Conservation (phyloP, 2,888 invertebrate species). For the Phrixothrix hirtus region DNA sequence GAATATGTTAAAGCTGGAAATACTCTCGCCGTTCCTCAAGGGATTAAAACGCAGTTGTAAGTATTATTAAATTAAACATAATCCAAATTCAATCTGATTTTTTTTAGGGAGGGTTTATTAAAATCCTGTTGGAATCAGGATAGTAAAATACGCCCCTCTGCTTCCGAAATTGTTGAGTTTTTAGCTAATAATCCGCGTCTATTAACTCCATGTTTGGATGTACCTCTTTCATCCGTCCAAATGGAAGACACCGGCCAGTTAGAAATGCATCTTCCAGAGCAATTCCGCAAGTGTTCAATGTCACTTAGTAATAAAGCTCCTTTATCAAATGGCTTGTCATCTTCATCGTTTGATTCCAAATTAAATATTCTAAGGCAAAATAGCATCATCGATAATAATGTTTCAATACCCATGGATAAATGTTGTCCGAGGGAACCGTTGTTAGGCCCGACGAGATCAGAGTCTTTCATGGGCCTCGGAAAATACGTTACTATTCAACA, state of each 20-base stretch:
- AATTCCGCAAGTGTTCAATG: slow-evolving; percentile 55
- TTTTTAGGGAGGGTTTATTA: slow-evolving; percentile 71
- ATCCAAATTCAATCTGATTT: slow-evolving; percentile 2
- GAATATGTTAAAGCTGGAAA: slow-evolving; percentile 78
- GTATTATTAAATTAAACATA: slow-evolving; percentile 50
- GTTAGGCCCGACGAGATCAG: slow-evolving; percentile 41
- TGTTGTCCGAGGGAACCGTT: slow-evolving; percentile 51
- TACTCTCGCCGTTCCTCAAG: slow-evolving; percentile 73
- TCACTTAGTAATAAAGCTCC: slow-evolving; percentile 37
- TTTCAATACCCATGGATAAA: slow-evolving; percentile 48
- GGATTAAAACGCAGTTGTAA: slow-evolving; percentile 79
- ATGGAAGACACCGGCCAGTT: slow-evolving; percentile 68
- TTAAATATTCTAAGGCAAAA: slow-evolving; percentile 26
- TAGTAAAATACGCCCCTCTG: slow-evolving; percentile 70
- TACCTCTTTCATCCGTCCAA: slow-evolving; percentile 73
- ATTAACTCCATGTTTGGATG: slow-evolving; percentile 77
- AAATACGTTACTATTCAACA: slow-evolving; percentile 44
- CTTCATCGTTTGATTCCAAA: slow-evolving; percentile 28
- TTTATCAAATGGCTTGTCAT: slow-evolving; percentile 29
- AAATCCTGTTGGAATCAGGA: slow-evolving; percentile 80
- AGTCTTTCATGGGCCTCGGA: slow-evolving; percentile 40
- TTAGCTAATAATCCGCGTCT: slow-evolving; percentile 77
- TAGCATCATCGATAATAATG: slow-evolving; percentile 35
- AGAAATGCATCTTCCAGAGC: slow-evolving; percentile 58
- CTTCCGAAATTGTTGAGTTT: slow-evolving; percentile 79